Evolutionary conservation across 2,797 vertebrate genomes (phyloP), one percentile per base, ranked within the genome.

Genomic region (Typhlichthys eigenmanni): DNA sequence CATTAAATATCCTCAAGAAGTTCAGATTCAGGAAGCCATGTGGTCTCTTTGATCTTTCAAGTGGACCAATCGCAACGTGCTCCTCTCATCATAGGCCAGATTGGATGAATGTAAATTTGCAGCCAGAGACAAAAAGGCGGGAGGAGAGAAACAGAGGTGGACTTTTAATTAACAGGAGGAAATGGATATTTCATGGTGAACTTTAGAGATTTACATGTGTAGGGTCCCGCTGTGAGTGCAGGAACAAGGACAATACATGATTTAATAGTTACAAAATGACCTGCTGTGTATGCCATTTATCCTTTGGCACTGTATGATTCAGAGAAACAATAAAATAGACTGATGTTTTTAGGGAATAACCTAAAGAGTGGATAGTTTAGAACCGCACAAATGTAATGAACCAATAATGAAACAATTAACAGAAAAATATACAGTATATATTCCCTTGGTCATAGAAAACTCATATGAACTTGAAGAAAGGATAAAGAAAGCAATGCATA

Each of bases 171-270:
- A 87, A 70, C 24, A 34, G 49, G 61, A 66, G 78, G 68, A 74
- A 82, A 81, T 80, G 43, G 73, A 83, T 85, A 78, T 87, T 89
- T 87, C 75, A 89, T 85, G 64, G 71, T 52, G 62, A 68, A 61
- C 54, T 69, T 90, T 69, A 90, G 88, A 87, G 70, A 87, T 89
- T 87, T 62, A 87, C 86, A 52, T 47, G 50, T 70, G 78, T 48
- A 69, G 55, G 65, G 69, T 80, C 72, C 52, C 66, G 58, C 68
- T 71, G 79, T 85, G 76, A 74, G 67, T 58, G 74, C 55, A 70
- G 69, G 73, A 85, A 84, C 66, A 72, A 69, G 66, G 19, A 75
- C 63, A 60, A 69, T 82, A 56, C 74, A 79, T 89, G 81, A 85
- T 86, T 74, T 77, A 87, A 83, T 53, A 68, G 55, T 71, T 58